These are phyloP conservation scores for Lasioglossum malachurum DNA, from an alignment of 2,888 invertebrate species.

Conservation along the genomic window DNA sequence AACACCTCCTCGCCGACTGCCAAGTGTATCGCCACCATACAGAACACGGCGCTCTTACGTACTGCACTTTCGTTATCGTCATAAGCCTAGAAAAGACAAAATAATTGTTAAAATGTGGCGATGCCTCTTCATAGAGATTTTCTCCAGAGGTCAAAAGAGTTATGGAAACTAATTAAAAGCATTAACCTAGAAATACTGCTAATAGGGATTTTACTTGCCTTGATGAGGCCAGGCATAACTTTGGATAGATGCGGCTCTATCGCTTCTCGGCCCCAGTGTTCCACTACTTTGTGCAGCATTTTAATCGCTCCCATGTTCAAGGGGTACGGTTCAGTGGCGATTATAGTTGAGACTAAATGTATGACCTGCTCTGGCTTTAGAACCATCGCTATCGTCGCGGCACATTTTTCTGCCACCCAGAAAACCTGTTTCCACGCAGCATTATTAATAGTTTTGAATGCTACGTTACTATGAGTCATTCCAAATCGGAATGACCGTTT, in stretches of 20 bases:
- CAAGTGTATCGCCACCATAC: slow-evolving; percentile 97
- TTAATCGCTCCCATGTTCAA: slow-evolving; percentile 96
- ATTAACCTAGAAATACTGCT: not conserved
- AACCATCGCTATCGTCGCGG: slow-evolving; percentile 91
- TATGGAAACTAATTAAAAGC: not conserved
- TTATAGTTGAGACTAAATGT: slow-evolving; percentile 92
- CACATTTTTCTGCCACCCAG: slow-evolving; percentile 94
- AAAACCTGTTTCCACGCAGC: slow-evolving; percentile 87
- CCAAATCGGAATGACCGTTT: not conserved
- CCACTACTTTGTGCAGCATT: slow-evolving; percentile 94
- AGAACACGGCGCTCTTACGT: slow-evolving; percentile 98
- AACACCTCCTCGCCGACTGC: slow-evolving; percentile 95
- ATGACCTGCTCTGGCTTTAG: slow-evolving; percentile 93
- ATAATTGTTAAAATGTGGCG: not conserved
- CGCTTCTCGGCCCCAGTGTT: slow-evolving; percentile 90
- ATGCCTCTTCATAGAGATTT: not conserved
- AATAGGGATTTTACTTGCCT: slow-evolving; percentile 86
- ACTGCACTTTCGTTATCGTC: slow-evolving; percentile 97
- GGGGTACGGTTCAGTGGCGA: slow-evolving; percentile 94
- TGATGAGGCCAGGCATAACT: slow-evolving; percentile 95
- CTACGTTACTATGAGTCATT: not conserved
- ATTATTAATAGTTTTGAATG: not conserved
- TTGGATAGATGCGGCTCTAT: slow-evolving; percentile 91
- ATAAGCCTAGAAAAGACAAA: slow-evolving; percentile 89
- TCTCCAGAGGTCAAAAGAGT: not conserved